Evolutionary conservation across 2,888 invertebrate species (phyloP).

Genomic region (Drosophila greeni): DNA sequence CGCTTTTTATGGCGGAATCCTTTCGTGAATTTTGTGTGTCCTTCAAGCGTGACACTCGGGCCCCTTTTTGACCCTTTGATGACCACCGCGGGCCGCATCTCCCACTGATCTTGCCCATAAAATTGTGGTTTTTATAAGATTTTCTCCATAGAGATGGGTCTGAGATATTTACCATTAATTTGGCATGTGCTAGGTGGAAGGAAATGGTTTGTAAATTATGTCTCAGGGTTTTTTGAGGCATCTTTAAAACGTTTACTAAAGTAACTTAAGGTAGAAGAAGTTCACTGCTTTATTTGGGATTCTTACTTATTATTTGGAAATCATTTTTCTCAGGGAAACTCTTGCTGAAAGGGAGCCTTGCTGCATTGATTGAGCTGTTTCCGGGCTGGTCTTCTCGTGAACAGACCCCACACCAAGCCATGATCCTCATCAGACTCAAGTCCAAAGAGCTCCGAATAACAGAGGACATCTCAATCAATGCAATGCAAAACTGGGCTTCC

Average conservation of each 20-base stretch:
- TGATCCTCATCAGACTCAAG: conserved; percentile 45
- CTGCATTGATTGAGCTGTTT: conserved; percentile 59
- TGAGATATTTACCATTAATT: not conserved
- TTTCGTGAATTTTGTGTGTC: conserved; percentile 23
- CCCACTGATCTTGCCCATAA: conserved; percentile 22
- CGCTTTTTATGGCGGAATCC: conserved; percentile 63
- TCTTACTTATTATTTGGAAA: not conserved
- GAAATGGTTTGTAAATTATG: not conserved
- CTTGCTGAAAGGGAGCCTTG: not conserved
- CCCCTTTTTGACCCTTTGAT: conserved; percentile 20
- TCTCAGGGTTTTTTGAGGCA: not conserved
- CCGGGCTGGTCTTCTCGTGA: conserved; percentile 38
- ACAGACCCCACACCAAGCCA: conserved; percentile 21
- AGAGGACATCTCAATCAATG: conserved; percentile 47
- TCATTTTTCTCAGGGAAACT: not conserved
- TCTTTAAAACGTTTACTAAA: not conserved
- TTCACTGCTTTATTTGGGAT: not conserved
- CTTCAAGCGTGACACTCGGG: conserved; percentile 24
- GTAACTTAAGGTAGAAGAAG: not conserved
- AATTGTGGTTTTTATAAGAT: conserved; percentile 30
- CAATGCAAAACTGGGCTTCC: conserved; percentile 61
- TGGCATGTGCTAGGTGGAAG: conserved; percentile 20
- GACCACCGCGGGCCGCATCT: conserved; percentile 20
- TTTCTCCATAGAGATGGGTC: too few relatives aligned
- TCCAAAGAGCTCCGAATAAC: conserved; percentile 41